phyloP scores from a whole-genome alignment of 2,888 invertebrate genomes.

The Agrilus cyanescens region DNA sequence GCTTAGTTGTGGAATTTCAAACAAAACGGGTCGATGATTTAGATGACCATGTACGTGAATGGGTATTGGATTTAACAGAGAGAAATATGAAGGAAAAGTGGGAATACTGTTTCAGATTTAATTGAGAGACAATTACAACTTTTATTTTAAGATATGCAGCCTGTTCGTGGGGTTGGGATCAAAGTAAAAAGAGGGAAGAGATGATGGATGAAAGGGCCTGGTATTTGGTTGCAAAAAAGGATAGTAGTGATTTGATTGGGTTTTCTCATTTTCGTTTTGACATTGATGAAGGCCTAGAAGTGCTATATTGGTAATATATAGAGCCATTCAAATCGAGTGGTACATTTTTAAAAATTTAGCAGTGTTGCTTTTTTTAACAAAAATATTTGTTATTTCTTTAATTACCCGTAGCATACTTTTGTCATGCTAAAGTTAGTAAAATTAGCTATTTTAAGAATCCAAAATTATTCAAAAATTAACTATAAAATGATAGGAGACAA shows the following conservation, averaged over 20 bases:
- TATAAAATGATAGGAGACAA: too few species aligned
- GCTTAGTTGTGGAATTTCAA: conserved; percentile 46
- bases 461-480: too few species aligned
- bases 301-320: conserved; percentile 59
- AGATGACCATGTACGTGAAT: conserved; percentile 44
- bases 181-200: conserved; percentile 58
- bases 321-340: too few species aligned
- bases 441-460: too few species aligned
- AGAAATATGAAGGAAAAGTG: conserved; percentile 69
- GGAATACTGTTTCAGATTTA: conserved; percentile 23
- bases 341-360: not conserved
- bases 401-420: not conserved
- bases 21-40: conserved; percentile 48
- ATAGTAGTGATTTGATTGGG: conserved; percentile 45
- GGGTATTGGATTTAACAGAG: conserved; percentile 65
- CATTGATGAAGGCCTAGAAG: conserved; percentile 63
- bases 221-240: conserved; percentile 54
- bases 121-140: conserved; percentile 2
- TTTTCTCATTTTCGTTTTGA: conserved; percentile 79
- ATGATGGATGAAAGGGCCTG: conserved; percentile 61
- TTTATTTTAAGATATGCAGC: conserved; percentile 44
- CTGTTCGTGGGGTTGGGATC: conserved; percentile 76
- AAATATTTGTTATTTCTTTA: not conserved
- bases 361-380: not conserved
- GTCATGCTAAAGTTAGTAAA: not conserved